Evolutionary conservation across 2,113 vertebrate genomes (phyloP).

Genomic region (Grantiella picta): DNA sequence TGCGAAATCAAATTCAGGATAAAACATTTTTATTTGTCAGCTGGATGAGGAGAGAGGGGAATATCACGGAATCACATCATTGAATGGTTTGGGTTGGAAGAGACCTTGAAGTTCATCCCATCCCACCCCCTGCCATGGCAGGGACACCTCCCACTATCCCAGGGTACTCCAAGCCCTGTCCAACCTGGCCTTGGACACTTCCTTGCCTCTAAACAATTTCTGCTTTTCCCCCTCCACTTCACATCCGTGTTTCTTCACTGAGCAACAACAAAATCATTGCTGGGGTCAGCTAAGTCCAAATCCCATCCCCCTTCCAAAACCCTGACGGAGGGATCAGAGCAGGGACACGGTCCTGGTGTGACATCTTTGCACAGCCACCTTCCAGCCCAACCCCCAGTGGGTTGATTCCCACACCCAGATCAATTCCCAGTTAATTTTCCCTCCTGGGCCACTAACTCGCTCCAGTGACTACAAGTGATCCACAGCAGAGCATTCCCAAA

Average conservation of each 20-base stretch:
- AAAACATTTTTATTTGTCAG: background rate
- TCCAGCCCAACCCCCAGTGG: background rate
- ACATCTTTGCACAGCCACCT: background rate
- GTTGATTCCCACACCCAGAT: background rate
- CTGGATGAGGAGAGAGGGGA: background rate
- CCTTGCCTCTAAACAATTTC: background rate
- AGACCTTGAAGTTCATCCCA: background rate
- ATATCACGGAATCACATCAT: no score
- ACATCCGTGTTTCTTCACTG: background rate
- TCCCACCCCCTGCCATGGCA: background rate
- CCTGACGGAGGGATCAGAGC: background rate
- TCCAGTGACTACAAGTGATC: background rate
- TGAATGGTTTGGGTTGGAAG: background rate
- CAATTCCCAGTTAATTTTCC: background rate
- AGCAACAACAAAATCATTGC: background rate
- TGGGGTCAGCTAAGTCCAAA: background rate
- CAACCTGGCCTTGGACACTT: background rate
- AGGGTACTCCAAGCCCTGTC: background rate
- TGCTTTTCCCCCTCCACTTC: background rate
- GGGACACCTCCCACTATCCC: background rate
- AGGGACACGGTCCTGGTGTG: accelerated
- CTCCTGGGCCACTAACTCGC: accelerated
- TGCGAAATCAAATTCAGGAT: background rate
- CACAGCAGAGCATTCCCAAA: background rate
- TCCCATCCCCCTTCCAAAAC: background rate